Conservation (phyloP, 2,113 vertebrate species). For the Leptocoma aspasia region DNA sequence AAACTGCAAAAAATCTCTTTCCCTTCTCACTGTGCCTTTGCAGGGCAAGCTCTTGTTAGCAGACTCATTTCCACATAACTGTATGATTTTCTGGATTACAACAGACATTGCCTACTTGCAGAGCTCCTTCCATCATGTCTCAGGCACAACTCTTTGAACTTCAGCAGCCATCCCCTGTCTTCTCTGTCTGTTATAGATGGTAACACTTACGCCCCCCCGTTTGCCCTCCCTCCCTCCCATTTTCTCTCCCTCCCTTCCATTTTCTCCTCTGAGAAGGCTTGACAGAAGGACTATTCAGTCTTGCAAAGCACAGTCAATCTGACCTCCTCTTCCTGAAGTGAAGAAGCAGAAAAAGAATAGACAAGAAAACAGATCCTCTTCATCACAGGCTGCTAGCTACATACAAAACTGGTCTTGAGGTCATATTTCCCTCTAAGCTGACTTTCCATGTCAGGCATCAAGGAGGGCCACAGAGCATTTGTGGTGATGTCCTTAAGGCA, state of each 20-base stretch:
- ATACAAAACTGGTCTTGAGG: background rate
- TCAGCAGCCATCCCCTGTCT: background rate
- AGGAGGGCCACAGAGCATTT: background rate
- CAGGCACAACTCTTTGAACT: background rate
- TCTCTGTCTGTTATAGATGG: background rate
- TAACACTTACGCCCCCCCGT: background rate
- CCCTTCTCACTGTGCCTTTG: background rate
- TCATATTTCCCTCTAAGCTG: background rate
- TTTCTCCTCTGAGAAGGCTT: background rate
- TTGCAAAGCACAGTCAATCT: background rate
- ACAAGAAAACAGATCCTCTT: background rate
- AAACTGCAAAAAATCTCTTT: background rate
- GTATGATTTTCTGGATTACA: background rate
- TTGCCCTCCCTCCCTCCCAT: background rate
- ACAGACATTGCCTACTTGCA: background rate
- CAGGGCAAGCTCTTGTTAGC: background rate
- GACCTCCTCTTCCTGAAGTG: background rate
- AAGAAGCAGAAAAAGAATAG: background rate
- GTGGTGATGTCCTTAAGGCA: background rate
- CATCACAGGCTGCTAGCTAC: background rate
- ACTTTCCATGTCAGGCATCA: background rate
- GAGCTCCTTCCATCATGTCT: background rate
- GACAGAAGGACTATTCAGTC: fast-evolving
- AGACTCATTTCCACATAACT: background rate
- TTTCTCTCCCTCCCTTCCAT: background rate